These are phyloP conservation scores for Cremastobaeus sp. DNA, from an alignment of 2,888 invertebrate species.

Conservation along the genomic window DNA sequence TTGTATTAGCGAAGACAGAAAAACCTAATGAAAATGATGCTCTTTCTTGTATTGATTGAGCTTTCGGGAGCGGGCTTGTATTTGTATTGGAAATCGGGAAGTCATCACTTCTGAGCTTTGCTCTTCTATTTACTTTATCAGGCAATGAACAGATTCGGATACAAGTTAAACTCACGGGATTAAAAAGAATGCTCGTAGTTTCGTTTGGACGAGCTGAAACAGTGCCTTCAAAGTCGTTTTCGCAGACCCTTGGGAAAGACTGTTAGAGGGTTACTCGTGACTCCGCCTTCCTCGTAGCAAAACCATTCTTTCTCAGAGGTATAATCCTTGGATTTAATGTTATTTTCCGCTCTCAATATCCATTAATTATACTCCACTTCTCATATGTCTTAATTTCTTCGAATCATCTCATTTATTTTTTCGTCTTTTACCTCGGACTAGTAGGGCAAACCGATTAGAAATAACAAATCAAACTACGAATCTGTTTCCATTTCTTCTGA, in stretches of 20 bases:
- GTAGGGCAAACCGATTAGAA: conserved; percentile 43
- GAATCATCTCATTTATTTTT: conserved; percentile 57
- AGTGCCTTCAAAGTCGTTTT: conserved; percentile 62
- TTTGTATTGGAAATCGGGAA: conserved; percentile 55
- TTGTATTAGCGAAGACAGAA: conserved; percentile 20
- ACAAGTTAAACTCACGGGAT: conserved; percentile 65
- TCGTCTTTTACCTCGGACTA: conserved; percentile 43
- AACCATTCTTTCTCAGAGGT: conserved; percentile 61
- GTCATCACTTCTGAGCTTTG: conserved; percentile 56
- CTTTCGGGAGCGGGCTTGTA: conserved; percentile 28
- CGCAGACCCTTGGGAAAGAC: conserved; percentile 60
- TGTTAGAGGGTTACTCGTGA: conserved; percentile 59
- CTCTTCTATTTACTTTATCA: conserved; percentile 59
- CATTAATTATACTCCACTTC: conserved; percentile 65
- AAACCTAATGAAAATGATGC: conserved; percentile 41
- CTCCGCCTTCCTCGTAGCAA: conserved; percentile 59
- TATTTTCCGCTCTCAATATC: conserved; percentile 65
- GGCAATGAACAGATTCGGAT: conserved; percentile 62
- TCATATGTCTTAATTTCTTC: conserved; percentile 59
- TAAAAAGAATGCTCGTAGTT: conserved; percentile 65
- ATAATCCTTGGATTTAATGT: conserved; percentile 66
- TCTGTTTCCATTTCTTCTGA: conserved; percentile 14
- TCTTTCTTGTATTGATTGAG: conserved; percentile 38
- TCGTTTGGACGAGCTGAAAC: conserved; percentile 62
- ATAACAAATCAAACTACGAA: conserved; percentile 33